Evolutionary conservation across 1,140 invertebrate genomes (phyloP).

Genomic region (Magallana gigas): DNA sequence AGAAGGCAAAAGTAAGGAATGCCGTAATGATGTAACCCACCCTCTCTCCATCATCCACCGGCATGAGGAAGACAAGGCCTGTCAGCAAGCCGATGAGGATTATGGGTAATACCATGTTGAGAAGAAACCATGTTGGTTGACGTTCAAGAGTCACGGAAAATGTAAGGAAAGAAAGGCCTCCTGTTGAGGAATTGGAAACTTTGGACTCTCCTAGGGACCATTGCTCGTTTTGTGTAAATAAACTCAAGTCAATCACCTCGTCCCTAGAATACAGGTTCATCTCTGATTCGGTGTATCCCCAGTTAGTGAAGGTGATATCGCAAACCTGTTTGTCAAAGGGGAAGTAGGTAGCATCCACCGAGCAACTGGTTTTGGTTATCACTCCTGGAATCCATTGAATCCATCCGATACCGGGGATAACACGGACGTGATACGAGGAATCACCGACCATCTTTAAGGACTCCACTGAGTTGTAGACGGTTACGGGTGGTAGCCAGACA

Average conservation of each 20-base stretch:
- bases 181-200: background rate
- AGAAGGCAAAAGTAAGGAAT: slow-evolving; percentile 63
- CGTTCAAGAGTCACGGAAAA: slow-evolving; percentile 53
- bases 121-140: slow-evolving; percentile 58
- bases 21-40: slow-evolving; percentile 63
- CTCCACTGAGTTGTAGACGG: slow-evolving; percentile 48
- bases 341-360: slow-evolving; percentile 39
- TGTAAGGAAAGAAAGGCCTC: slow-evolving; percentile 38
- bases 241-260: slow-evolving; percentile 24
- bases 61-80: slow-evolving; percentile 59
- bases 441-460: slow-evolving; percentile 47
- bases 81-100: slow-evolving; percentile 63
- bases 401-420: slow-evolving; percentile 11
- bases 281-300: slow-evolving; percentile 45
- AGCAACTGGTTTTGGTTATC: slow-evolving; percentile 44
- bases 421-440: slow-evolving; percentile 38
- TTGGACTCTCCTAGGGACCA: slow-evolving; percentile 36
- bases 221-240: slow-evolving; percentile 40
- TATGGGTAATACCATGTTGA: slow-evolving; percentile 61
- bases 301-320: slow-evolving; percentile 43
- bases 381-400: slow-evolving; percentile 42
- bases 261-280: slow-evolving; percentile 41
- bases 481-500: slow-evolving; percentile 36
- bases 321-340: slow-evolving; percentile 49
- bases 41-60: slow-evolving; percentile 66